Base-by-base conservation (phyloP, 64 coral and sea anemone genomes). In the Catalaphyllia jardinei region DNA sequence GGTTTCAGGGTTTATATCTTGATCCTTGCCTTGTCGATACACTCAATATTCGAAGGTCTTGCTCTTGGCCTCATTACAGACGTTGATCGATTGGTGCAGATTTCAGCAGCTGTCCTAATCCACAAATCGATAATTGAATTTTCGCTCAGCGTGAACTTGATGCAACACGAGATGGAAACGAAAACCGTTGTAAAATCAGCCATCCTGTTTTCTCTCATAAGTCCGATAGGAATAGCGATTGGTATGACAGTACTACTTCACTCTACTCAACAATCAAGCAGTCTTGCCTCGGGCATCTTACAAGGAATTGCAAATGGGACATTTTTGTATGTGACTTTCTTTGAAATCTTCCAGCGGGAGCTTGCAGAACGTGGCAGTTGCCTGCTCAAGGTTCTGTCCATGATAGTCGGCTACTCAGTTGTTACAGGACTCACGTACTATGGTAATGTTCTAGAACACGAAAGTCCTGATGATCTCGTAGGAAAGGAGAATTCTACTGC, bases 281-380 rank as follows among this genome's bases (percentile, higher is more conserved):
- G 77, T 60, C 39, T 98, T 0, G 60, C 81, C 6, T 98, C 96
- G 1, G 93, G 89, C 0, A 89, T 98, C 27, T 84, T 98, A 17
- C 96, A 98, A 95, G 96, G 93, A 12, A 87, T 98, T 69, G 96
- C 96, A 19, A 95, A 92, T 52, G 96, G 96, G 60, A 95, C 96
- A 16, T 98, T 98, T 80, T 24, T 98, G 29, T 98, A 89, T 78
- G 93, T 98, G 19, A 98, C 96, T 19, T 98, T 98, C 67, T 98
- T 98, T 60, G 96, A 98, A 76, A 98, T 98, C 76, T 88, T 98
- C 30, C 93, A 95, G 42, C 87, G 83, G 25, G 96, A 98, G 55
- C 90, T 98, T 52, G 67, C 87, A 11, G 52, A 85, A 11, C 74
- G 90, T 39, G 93, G 93, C 0, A 82, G 93, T 46, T 79, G 83